Base-by-base conservation (phyloP, 2,888 invertebrate species). In the Carpatolechia fugitivella region DNA sequence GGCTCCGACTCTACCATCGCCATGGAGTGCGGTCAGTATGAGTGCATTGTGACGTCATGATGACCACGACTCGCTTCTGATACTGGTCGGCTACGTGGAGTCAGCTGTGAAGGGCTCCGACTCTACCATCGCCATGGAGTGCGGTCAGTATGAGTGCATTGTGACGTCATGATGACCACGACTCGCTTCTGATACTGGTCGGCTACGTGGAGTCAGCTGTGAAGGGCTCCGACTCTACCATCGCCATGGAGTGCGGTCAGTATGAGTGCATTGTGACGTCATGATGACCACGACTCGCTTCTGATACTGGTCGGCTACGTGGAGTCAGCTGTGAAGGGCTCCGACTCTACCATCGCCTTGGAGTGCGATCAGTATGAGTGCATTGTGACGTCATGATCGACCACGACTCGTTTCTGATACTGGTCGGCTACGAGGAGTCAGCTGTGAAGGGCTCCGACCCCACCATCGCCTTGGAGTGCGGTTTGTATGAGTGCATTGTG, bases 281-380 rank as follows among this genome's bases (percentile, higher is more conserved):
- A n/a, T n/a, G n/a, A n/a, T n/a, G 99, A 99, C 79, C 95, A 95
- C 69, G 95, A 95, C 60, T 95, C 98, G 0, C 92, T 98, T 66
- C 93, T 94, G 60, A 93, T 96, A 72, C 85, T 94, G 18, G 91
- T 93, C 10, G 84, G 90, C 53, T 92, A 89, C 61, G 90, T 85
- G 11, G 95, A 95, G 73, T 95, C 96, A 61, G 95, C 96, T 56
- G 92, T 97, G 54, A 93, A 77, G 36, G 85, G 85, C 3, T 81
- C 80, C 0, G 88, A 89, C 38, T 71, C 71, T 0, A 73, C 78
- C 8, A 85, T 87, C 36, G 87, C 89, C 1, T 85, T 85, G 36
- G 88, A 86, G 55, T 89, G 88, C 49, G 85, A 89, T 89, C 13
- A 35, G 52, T 31, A 33, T 13, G 5, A 30, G 8, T 8, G 5